phyloP scores from a whole-genome alignment of 1,140 invertebrate species.

The Lordiphosa stackelbergi region DNA sequence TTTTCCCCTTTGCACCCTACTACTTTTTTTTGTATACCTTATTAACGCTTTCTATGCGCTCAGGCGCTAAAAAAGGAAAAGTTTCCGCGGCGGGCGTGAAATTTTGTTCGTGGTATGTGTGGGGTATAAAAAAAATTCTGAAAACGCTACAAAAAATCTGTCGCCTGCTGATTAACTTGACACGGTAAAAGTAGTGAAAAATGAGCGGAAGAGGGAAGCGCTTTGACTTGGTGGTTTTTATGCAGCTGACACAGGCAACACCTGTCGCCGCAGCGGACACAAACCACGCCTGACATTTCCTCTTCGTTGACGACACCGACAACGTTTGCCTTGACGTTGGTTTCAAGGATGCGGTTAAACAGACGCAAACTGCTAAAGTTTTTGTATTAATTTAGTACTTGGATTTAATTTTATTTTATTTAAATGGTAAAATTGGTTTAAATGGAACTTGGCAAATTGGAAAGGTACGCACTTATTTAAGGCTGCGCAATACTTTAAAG shows the following conservation, averaged over 20 bases:
- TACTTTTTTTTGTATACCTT: constrained; percentile 51
- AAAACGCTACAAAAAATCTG: constrained; percentile 28
- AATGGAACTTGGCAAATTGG: too few relatives aligned
- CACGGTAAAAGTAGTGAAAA: constrained; percentile 25
- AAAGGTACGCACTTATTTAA: too few relatives aligned
- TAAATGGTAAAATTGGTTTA: neutral
- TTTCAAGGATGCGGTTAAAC: constrained; percentile 6
- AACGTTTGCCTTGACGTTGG: constrained; percentile 4
- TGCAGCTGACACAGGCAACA: constrained; percentile 68
- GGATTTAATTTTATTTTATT: neutral
- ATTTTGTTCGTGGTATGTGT: constrained; percentile 30
- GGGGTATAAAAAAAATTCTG: constrained; percentile 12
- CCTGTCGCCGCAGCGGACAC: constrained; percentile 48
- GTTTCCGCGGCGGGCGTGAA: constrained; percentile 58
- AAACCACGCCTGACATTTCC: constrained; percentile 41
- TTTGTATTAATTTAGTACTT: constrained; percentile 5
- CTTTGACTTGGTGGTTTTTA: constrained; percentile 44
- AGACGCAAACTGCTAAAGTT: constrained; percentile 5
- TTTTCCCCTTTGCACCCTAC: neutral
- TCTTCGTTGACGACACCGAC: constrained; percentile 22
- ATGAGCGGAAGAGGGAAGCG: neutral
- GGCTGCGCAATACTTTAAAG: too few relatives aligned
- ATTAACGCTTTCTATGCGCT: constrained; percentile 57
- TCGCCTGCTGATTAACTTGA: constrained; percentile 68
- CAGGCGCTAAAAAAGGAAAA: constrained; percentile 46